Percentiles rank a stretch among this genome's conserved stretches.
Evolutionary conservation across 2,113 vertebrate species (phyloP).

Genomic region (Datnioides undecimradiatus): DNA sequence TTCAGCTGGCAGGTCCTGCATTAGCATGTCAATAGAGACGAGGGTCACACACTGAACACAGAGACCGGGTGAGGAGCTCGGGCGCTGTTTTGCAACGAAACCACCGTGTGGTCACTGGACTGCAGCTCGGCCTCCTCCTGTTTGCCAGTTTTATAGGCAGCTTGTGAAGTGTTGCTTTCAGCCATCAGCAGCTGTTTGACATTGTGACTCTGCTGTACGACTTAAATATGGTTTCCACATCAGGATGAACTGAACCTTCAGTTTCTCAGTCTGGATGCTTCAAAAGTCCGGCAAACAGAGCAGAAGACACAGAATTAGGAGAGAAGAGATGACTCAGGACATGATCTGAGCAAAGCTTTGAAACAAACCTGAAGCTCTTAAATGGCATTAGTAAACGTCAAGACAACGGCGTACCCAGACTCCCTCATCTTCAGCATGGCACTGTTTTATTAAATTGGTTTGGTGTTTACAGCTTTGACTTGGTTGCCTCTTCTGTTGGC

Average conservation of each 20-base stretch:
- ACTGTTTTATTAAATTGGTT: conserved; percentile 30
- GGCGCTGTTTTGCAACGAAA: conserved; percentile 39
- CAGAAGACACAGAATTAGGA: too few relatives aligned
- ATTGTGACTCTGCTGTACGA: conserved; percentile 32
- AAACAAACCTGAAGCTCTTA: conserved; percentile 1
- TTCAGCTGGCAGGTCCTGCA: conserved; percentile 72
- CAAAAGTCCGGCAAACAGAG: neutral
- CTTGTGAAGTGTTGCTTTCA: conserved; percentile 41
- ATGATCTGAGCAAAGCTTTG: neutral
- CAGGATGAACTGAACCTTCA: neutral
- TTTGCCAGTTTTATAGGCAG: conserved; percentile 45
- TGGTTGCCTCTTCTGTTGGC: conserved; percentile 67
- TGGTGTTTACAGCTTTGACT: conserved; percentile 52
- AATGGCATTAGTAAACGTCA: neutral
- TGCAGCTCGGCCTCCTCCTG: conserved; percentile 27
- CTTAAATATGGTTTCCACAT: conserved; percentile 15
- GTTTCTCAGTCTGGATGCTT: neutral
- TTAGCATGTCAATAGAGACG: conserved; percentile 86
- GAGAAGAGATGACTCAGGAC: neutral
- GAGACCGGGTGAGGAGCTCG: conserved; percentile 44
- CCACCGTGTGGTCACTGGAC: conserved; percentile 39
- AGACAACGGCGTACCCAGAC: neutral
- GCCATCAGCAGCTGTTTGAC: conserved; percentile 62
- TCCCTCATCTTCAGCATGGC: neutral
- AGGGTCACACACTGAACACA: conserved; percentile 25